A percentile compares a stretch with the other conserved stretches of the same genome.
phyloP scores from a whole-genome alignment of 2,797 vertebrate species.

The Tamandua tetradactyla region DNA sequence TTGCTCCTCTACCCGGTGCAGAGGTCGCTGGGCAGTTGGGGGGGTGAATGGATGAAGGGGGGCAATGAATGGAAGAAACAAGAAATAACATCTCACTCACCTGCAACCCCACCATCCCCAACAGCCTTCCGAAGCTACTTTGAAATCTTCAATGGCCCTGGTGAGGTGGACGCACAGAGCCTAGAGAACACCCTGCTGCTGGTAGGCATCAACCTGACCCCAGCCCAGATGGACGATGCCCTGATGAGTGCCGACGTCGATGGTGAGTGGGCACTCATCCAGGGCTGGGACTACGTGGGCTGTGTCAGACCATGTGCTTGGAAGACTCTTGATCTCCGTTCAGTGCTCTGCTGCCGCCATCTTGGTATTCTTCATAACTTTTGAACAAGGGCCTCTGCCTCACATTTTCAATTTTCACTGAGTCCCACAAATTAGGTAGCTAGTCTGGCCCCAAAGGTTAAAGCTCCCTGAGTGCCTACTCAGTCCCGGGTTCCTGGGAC shows the following conservation, averaged over 20 bases:
- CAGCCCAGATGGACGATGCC: slow-evolving; percentile 54
- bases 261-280: slow-evolving; percentile 63
- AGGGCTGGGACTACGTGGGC: rapidly evolving
- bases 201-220: slow-evolving; percentile 39
- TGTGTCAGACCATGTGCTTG: rapidly evolving
- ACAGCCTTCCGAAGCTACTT: slow-evolving; percentile 78
- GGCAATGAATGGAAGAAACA: no score
- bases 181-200: slow-evolving; percentile 63
- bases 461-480: background rate
- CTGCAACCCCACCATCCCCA: rapidly evolving
- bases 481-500: background rate
- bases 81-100: background rate
- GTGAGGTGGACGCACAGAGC: slow-evolving; percentile 44
- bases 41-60: background rate
- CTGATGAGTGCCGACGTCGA: slow-evolving; percentile 66
- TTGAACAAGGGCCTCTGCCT: no score
- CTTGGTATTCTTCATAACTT: no score
- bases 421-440: background rate
- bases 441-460: background rate
- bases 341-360: background rate
- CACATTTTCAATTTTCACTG: background rate
- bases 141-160: slow-evolving; percentile 59
- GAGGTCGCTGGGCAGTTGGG: background rate
- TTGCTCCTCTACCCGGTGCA: no score
- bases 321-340: background rate